Conservation (phyloP, 1,140 invertebrate species). For the Dreissena rostriformis region DNA sequence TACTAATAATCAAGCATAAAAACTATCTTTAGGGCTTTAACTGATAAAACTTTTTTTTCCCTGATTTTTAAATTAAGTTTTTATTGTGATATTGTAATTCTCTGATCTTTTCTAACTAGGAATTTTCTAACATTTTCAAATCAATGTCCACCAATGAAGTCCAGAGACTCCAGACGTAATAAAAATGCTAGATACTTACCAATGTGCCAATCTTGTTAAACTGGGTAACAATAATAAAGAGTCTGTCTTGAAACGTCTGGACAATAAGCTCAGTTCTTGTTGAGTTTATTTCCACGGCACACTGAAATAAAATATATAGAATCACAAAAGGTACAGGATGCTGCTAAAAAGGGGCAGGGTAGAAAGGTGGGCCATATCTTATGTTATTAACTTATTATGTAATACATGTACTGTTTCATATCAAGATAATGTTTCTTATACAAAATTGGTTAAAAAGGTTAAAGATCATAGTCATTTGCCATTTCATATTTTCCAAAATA, state of each 20-base stretch:
- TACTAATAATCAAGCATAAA: background rate
- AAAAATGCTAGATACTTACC: conserved; percentile 46
- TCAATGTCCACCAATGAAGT: background rate
- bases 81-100: background rate
- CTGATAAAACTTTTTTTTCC: background rate
- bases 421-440: background rate
- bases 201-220: conserved; percentile 69
- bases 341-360: too few species aligned
- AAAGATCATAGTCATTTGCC: too few species aligned
- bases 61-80: background rate
- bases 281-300: conserved; percentile 58
- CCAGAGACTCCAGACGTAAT: too few species aligned
- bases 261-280: conserved; percentile 66
- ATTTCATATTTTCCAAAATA: too few species aligned
- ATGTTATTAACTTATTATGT: too few species aligned
- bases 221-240: conserved; percentile 71
- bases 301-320: conserved; percentile 52
- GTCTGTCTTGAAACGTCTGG: conserved; percentile 60
- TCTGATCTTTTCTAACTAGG: background rate
- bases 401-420: background rate
- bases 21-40: background rate
- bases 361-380: too few species aligned
- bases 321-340: background rate
- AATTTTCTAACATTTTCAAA: background rate
- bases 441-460: too few species aligned